Percentiles rank a stretch among this genome's conserved stretches.
phyloP scores from a whole-genome alignment of 2,113 vertebrate species.

The Rynchops niger region DNA sequence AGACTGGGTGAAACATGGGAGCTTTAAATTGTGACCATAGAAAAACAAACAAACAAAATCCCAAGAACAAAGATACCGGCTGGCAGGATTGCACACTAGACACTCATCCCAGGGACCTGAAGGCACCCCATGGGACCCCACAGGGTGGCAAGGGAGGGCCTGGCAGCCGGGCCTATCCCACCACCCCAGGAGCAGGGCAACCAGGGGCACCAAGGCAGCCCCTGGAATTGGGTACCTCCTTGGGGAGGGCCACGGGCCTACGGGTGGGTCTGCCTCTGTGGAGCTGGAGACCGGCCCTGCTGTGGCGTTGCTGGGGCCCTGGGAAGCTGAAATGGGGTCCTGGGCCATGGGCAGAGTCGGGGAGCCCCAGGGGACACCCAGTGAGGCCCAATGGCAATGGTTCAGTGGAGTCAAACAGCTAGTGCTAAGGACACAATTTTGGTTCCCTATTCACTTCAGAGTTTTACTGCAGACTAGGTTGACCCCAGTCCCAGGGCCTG shows the following conservation, averaged over 20 bases:
- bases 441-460: not conserved
- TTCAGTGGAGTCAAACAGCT: not conserved
- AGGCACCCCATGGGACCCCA: not conserved
- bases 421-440: not conserved
- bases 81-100: no score
- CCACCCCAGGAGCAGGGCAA: no score
- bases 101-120: not conserved
- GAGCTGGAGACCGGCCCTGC: not conserved
- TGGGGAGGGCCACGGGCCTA: not conserved
- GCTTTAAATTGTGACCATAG: not conserved
- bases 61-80: not conserved
- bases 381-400: not conserved
- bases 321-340: not conserved
- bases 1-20: not conserved
- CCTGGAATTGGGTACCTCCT: not conserved
- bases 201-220: not conserved
- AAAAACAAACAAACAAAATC: not conserved
- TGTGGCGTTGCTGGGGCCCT: not conserved
- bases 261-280: fast-evolving
- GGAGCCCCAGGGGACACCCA: not conserved
- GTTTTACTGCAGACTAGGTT: not conserved
- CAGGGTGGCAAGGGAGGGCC: not conserved
- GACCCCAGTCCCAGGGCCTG: fast-evolving
- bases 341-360: not conserved
- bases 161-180: not conserved